Evolutionary conservation across 2,113 vertebrate genomes (phyloP), one percentile per base, ranked within the genome.

Genomic region (Azemiops feae): DNA sequence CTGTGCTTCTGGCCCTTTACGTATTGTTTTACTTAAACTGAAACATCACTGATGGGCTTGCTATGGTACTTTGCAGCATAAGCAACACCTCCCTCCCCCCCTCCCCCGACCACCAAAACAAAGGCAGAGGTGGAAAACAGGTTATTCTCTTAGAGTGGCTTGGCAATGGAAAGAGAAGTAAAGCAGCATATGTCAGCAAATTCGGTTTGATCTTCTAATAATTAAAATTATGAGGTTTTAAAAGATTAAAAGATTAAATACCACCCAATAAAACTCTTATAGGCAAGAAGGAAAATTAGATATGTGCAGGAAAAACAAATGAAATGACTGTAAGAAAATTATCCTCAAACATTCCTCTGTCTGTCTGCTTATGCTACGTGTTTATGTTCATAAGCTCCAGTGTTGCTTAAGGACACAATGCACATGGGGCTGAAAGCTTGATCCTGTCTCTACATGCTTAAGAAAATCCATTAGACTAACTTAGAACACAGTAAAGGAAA

Each of bases 291-390:
- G 18, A 34, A 2, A 53, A n/a, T 55, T 69, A 92, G 93, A 93
- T 74, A 43, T 2, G 0, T n/a, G 90, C 22, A 91, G 58, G 90
- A 57, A 85, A 45, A 57, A 39, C 85, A 54, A 93, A n/a, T 20
- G 55, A 57, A 39, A 30, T 88, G n/a, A 69, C 55, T 69, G 27
- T 55, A n/a, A 69, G 11, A 53, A 87, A 45, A 55, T 27, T 86
- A 89, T 91, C 30, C 93, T 93, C 87, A 86, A 90, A n/a, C 45
- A 23, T 92, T 94, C 45, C 0, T 93, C 25, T 87, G 94, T 88
- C 14, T 69, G 23, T 27, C 89, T 94, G 20, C 64, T 94, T 54
- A 69, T 23, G 4, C 16, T 34, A 85, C 43, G 0, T 87, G 85
- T 87, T 45, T 47, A 87, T 50, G 25, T 87, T 85, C 85, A 52